phyloP scores from a whole-genome alignment of 1,140 invertebrate genomes.

The Cydia amplana region DNA sequence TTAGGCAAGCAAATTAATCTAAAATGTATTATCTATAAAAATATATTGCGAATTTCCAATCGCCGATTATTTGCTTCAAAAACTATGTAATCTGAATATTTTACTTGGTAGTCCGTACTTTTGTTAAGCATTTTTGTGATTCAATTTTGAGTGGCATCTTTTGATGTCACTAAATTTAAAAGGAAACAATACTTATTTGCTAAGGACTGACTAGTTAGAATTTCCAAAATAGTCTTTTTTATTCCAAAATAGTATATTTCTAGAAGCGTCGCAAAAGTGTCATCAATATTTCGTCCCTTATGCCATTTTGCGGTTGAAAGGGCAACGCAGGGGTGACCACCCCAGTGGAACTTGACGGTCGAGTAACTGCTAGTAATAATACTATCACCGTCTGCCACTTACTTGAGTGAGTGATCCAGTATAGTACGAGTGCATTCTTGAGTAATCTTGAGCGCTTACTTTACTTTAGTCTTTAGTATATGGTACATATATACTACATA shows the following conservation, averaged over 20 bases:
- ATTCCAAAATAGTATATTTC: too few species aligned
- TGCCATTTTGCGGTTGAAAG: not conserved
- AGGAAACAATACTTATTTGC: too few species aligned
- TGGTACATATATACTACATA: too few species aligned
- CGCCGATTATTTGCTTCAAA: too few species aligned
- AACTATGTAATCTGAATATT: too few species aligned
- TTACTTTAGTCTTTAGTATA: too few species aligned
- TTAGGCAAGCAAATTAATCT: not conserved
- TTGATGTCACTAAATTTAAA: too few species aligned
- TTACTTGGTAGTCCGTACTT: too few species aligned
- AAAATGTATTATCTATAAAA: not conserved
- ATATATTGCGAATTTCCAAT: not conserved
- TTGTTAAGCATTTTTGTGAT: too few species aligned
- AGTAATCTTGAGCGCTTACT: not conserved
- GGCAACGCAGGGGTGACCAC: not conserved
- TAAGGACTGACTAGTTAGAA: too few species aligned
- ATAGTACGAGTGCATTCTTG: not conserved
- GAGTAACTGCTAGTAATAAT: not conserved
- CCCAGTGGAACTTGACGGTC: not conserved
- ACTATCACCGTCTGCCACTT: constrained; percentile 3
- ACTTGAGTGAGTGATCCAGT: not conserved
- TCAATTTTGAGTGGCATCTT: too few species aligned
- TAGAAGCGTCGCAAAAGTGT: not conserved
- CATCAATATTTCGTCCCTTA: not conserved
- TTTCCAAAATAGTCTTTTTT: too few species aligned